Evolutionary conservation across 2,797 vertebrate genomes (phyloP).

Genomic region (Hippopotamyrus pictus): DNA sequence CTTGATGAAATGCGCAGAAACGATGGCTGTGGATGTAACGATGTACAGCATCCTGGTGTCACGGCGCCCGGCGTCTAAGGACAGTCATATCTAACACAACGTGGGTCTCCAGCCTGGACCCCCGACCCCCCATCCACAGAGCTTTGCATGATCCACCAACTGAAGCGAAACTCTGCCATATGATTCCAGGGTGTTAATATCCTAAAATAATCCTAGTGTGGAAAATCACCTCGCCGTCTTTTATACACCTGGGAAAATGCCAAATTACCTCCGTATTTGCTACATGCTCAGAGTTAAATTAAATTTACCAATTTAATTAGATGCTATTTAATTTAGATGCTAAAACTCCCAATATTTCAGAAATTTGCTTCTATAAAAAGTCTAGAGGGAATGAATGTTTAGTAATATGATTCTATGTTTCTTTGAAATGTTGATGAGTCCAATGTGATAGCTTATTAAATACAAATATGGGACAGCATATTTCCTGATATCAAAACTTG

Average conservation of each 20-base stretch:
- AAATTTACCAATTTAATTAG: background rate
- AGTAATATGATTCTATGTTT: slow-evolving; percentile 28
- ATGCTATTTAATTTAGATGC: background rate
- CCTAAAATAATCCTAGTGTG: background rate
- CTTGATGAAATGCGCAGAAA: background rate
- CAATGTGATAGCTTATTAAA: background rate
- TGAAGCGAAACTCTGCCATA: background rate
- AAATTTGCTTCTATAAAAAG: background rate
- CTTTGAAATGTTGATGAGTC: background rate
- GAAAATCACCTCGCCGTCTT: background rate
- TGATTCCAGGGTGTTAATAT: background rate
- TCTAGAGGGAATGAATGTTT: background rate
- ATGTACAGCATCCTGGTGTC: background rate
- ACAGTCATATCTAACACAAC: background rate
- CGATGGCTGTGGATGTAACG: background rate
- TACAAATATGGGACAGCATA: background rate
- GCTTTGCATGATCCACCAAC: background rate
- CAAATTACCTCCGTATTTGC: background rate
- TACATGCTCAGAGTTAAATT: background rate
- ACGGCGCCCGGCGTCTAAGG: background rate
- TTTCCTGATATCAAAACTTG: background rate
- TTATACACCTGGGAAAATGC: background rate
- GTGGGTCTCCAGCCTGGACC: background rate
- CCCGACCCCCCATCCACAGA: background rate
- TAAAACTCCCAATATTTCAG: background rate